Evolutionary conservation across 2,888 invertebrate genomes (phyloP).

Genomic region (Drosophila paramelanica): DNA sequence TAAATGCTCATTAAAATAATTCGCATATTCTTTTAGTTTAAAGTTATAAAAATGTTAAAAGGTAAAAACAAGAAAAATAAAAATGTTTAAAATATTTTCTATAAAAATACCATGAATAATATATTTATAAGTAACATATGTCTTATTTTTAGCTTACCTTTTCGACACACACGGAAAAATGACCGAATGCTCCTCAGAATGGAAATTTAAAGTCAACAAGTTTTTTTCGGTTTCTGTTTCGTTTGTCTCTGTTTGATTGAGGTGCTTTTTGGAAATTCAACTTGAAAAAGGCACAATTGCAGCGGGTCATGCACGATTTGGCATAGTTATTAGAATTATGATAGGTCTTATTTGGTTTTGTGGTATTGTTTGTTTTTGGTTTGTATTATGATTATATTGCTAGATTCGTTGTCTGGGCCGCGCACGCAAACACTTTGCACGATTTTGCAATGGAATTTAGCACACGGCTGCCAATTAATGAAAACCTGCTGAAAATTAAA

Average conservation of each 20-base stretch:
- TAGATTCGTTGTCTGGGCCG: conserved; percentile 53
- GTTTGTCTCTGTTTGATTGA: conserved; percentile 29
- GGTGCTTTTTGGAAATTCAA: conserved; percentile 39
- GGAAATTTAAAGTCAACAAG: conserved; percentile 42
- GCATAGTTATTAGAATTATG: conserved; percentile 47
- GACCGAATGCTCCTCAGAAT: conserved; percentile 2
- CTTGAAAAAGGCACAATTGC: conserved; percentile 61
- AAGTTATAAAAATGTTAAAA: too few relatives aligned
- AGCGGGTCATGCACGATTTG: conserved; percentile 52
- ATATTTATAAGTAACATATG: background rate
- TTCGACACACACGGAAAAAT: background rate
- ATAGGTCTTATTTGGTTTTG: conserved; percentile 25
- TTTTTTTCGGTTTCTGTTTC: conserved; percentile 15
- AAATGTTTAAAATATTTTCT: too few relatives aligned
- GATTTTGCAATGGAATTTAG: conserved; percentile 46
- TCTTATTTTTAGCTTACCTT: conserved; percentile 29
- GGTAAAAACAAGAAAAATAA: too few relatives aligned
- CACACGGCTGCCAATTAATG: conserved; percentile 63
- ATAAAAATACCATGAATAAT: background rate
- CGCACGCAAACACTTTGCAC: conserved; percentile 64
- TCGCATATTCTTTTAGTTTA: too few relatives aligned
- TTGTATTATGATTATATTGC: conserved; percentile 44
- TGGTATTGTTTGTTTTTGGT: conserved; percentile 1
- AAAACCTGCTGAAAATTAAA: conserved; percentile 53
- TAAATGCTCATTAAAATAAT: too few relatives aligned